Conservation (phyloP, 1,140 invertebrate species). For the Arion vulgaris region DNA sequence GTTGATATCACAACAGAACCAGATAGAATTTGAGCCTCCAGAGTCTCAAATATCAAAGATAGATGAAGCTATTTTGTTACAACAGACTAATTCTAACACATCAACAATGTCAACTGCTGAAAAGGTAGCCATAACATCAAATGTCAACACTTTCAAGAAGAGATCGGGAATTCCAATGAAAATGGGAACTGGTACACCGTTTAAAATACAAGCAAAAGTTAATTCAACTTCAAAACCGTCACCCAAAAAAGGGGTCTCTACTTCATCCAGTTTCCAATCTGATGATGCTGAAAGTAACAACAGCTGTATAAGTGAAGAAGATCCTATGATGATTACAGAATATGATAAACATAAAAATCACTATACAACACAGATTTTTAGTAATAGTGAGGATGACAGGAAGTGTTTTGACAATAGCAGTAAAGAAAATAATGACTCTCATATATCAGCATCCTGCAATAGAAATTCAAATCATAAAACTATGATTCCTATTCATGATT, state of each 20-base stretch:
- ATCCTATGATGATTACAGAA: conserved; percentile 48
- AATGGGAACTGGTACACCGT: background rate
- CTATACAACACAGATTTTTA: conserved; percentile 22
- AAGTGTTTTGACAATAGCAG: background rate
- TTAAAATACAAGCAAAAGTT: background rate
- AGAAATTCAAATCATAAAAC: background rate
- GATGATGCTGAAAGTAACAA: conserved; percentile 58
- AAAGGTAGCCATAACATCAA: conserved; percentile 62
- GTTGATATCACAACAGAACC: conserved; percentile 23
- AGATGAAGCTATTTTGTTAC: conserved; percentile 70
- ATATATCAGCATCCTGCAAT: conserved; percentile 20
- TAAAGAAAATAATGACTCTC: background rate
- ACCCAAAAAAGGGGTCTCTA: background rate
- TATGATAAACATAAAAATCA: conserved; percentile 61
- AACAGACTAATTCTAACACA: conserved; percentile 72
- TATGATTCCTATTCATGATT: background rate
- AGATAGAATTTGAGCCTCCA: conserved; percentile 63
- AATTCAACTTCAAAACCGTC: background rate
- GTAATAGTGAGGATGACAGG: conserved; percentile 3
- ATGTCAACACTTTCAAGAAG: conserved; percentile 63
- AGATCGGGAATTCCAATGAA: conserved; percentile 48
- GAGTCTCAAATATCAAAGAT: conserved; percentile 69
- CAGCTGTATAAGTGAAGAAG: conserved; percentile 53
- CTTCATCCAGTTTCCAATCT: background rate
- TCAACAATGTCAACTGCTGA: conserved; percentile 54